Evolutionary conservation across 2,888 invertebrate species (phyloP).

Genomic region (Epinotia bilunana): DNA sequence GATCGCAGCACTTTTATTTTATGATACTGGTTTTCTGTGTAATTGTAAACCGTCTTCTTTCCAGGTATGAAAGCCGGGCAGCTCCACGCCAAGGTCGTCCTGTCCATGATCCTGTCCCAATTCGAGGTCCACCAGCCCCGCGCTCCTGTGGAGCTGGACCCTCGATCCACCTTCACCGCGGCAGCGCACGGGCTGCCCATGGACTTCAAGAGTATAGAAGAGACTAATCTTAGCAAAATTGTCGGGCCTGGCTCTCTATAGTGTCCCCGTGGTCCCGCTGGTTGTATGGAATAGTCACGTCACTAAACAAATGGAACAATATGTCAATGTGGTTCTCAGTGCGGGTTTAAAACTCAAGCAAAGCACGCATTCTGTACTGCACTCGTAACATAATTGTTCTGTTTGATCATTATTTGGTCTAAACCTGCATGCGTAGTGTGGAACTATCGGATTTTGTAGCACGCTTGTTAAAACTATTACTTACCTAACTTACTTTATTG

Average conservation of each 20-base stretch:
- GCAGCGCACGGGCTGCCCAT: slow-evolving; percentile 30
- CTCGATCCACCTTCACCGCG: slow-evolving; percentile 41
- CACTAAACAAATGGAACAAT: not conserved
- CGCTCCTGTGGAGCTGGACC: slow-evolving; percentile 15
- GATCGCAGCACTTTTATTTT: not conserved
- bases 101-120: slow-evolving; percentile 34
- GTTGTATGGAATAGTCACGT: not conserved
- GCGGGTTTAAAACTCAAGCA: no score
- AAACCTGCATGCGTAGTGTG: no score
- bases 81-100: slow-evolving; percentile 33
- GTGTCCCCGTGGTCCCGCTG: not conserved
- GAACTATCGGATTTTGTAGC: no score
- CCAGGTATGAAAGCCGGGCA: slow-evolving; percentile 35
- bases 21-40: not conserved
- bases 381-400: no score
- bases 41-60: not conserved
- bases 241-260: not conserved
- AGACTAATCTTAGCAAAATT: not conserved
- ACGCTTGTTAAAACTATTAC: no score
- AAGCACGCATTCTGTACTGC: no score
- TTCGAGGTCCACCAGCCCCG: slow-evolving; percentile 13
- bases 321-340: no score
- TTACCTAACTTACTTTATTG: no score
- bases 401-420: no score
- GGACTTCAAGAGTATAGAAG: slow-evolving; percentile 20